Percentiles rank a stretch among this genome's conserved stretches.
Conservation (phyloP, 2,888 invertebrate genomes). For the Ochropleura leucogaster region DNA sequence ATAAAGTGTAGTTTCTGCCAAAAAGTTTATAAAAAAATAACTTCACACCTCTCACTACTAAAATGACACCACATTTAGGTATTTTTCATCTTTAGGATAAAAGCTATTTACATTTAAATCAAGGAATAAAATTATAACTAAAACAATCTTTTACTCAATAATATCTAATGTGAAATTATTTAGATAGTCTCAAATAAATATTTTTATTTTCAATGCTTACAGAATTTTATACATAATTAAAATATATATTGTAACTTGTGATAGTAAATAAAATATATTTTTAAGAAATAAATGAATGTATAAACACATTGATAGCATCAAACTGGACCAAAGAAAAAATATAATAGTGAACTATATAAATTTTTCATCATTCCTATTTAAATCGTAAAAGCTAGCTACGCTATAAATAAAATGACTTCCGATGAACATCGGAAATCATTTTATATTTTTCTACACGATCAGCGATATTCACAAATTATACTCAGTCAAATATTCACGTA, state of each 20-base stretch:
- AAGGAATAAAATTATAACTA: conserved; percentile 48
- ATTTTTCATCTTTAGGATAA: conserved; percentile 23
- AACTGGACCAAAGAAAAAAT: conserved; percentile 22
- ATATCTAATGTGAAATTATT: conserved; percentile 35
- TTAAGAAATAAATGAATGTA: conserved; percentile 2
- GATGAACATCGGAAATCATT: conserved; percentile 44
- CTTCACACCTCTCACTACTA: conserved; percentile 39
- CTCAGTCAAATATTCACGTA: conserved; percentile 64
- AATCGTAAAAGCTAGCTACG: conserved; percentile 41
- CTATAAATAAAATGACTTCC: conserved; percentile 51
- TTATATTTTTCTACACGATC: conserved; percentile 44
- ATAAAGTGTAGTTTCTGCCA: neutral
- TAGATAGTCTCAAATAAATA: conserved; percentile 29
- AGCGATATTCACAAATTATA: conserved; percentile 55
- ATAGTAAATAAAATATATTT: conserved; percentile 1
- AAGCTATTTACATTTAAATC: conserved; percentile 65
- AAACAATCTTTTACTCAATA: conserved; percentile 47
- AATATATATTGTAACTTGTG: conserved; percentile 5
- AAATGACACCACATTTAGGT: conserved; percentile 21
- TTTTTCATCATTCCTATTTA: conserved; percentile 30
- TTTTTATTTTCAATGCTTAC: conserved; percentile 20
- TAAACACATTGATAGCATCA: conserved; percentile 4
- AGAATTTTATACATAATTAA: conserved; percentile 21
- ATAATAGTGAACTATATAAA: conserved; percentile 8
- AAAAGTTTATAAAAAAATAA: conserved; percentile 21